Evolutionary conservation across 2,797 vertebrate genomes (phyloP), one percentile per base, ranked within the genome.

Genomic region (Microtus obscurus): DNA sequence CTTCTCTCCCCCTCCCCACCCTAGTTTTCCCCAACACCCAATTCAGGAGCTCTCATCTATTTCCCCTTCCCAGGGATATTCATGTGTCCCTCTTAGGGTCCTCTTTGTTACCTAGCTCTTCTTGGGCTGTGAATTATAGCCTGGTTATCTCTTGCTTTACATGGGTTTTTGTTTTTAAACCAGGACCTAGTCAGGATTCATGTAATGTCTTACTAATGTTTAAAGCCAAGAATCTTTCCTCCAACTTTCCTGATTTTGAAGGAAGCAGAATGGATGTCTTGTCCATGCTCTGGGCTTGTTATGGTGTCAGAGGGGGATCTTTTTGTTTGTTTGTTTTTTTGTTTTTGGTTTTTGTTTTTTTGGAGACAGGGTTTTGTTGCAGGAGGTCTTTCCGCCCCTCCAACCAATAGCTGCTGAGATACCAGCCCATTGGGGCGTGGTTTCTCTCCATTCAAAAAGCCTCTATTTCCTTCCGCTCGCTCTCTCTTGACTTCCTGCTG

Each of bases 161-260:
- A 71, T 71, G 34, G 67, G 76, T 82, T 81, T 79, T 90, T 71
- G 48, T 40, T 90, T 93, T 87, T 96, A 56, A 96, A 95, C 79
- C 94, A 96, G 89, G 89, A 95, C 94, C 89, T 87, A 95, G 92
- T 85, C 87, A 93, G 89, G 94, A 95, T 76, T 96, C 83, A 95
- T 80, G 83, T 59, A 90, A 73, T 97, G 65, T 93, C 67, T 96
- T 94, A 92, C 53, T 96, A 91, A 95, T 94, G 53, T 96, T 96
- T 96, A 97, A 91, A 96, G 53, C 77, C 93, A 95, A 89, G 94
- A 95, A 63, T 87, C 87, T 81, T 96, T 97, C 91, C 93, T 93
- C 34, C 67, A 88, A 86, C 97, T 93, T 96, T 96, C 77, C 94
- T 97, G 87, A 89, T 71, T 92, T 29, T 94, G 89, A 97, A 96